A percentile compares a stretch with the other conserved stretches of the same genome.
Conservation (phyloP, 2,888 invertebrate species). For the Invenusta paracnida region DNA sequence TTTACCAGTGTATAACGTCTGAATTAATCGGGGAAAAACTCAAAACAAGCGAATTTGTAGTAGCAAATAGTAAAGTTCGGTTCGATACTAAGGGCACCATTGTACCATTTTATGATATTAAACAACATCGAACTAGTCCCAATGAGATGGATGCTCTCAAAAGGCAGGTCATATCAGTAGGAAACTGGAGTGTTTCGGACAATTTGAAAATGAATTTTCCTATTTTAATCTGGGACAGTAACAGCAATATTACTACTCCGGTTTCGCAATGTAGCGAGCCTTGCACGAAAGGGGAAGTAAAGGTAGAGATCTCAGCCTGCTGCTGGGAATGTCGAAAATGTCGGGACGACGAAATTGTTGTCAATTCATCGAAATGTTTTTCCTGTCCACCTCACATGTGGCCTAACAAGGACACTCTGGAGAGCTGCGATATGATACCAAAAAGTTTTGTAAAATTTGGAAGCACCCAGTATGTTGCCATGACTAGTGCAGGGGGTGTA, state of each 20-base stretch:
- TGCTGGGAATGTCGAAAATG: conserved; percentile 35
- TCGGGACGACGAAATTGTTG: conserved; percentile 19
- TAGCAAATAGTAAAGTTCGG: neutral
- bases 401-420: neutral
- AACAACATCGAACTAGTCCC: neutral
- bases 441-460: neutral
- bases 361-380: neutral
- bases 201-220: neutral
- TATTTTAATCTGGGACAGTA: neutral
- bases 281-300: neutral
- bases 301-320: neutral
- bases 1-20: neutral
- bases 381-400: neutral
- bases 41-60: neutral
- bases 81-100: neutral
- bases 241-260: neutral
- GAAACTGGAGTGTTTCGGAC: neutral
- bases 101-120: conserved; percentile 1
- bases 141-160: neutral
- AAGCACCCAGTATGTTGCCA: neutral
- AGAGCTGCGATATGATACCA: neutral
- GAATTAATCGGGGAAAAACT: neutral
- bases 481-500: neutral
- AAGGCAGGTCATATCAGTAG: neutral
- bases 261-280: neutral